phyloP scores from a whole-genome alignment of 2,797 vertebrate genomes.

The Discoglossus pictus region DNA sequence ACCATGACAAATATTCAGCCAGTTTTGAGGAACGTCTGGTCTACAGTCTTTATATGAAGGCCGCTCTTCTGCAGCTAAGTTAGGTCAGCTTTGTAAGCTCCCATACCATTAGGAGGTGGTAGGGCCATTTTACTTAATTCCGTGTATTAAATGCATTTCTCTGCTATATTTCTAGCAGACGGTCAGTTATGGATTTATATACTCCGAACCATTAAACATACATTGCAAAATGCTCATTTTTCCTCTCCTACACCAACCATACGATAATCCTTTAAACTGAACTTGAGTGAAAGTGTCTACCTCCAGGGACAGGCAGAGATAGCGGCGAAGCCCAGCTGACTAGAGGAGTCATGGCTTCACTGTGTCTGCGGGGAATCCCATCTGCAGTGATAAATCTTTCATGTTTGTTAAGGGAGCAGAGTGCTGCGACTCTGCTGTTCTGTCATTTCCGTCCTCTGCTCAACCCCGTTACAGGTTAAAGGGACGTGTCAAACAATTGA shows the following conservation, averaged over 20 bases:
- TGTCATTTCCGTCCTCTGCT: not conserved
- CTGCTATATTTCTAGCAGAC: no score
- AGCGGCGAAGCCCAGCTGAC: conserved; percentile 23
- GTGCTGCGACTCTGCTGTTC: not conserved
- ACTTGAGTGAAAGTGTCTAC: not conserved
- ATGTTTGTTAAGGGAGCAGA: not conserved
- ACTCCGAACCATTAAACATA: no score
- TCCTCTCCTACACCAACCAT: conserved; percentile 14
- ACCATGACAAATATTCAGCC: no score
- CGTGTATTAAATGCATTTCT: no score
- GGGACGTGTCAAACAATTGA: conserved; percentile 21
- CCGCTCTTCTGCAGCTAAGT: no score
- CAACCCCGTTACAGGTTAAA: conserved; percentile 8
- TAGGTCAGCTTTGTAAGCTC: no score
- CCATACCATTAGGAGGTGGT: no score
- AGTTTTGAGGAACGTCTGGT: no score
- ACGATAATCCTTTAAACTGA: conserved; percentile 16
- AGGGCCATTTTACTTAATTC: no score
- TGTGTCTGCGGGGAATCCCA: rapidly evolving
- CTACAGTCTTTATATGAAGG: no score
- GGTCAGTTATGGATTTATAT: no score
- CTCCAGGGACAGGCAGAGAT: conserved; percentile 7
- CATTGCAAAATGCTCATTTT: no score
- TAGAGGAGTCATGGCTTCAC: rapidly evolving
- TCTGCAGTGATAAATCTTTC: rapidly evolving